phyloP scores from a whole-genome alignment of 2,888 invertebrate genomes.

The Calameuta idolon region DNA sequence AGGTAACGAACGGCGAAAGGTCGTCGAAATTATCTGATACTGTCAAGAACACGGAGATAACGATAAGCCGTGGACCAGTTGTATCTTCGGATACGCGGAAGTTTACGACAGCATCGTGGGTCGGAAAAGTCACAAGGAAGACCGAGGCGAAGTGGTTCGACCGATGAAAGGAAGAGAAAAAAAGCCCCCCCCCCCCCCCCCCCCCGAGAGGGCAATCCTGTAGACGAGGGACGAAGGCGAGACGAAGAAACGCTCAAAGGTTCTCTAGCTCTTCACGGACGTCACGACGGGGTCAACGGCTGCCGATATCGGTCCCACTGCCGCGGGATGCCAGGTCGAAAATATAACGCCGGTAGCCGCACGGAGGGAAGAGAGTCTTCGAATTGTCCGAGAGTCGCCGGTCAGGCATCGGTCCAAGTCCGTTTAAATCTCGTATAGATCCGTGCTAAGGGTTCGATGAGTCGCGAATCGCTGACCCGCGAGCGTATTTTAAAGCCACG shows the following conservation, averaged over 20 bases:
- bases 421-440: slow-evolving; percentile 9
- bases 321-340: slow-evolving; percentile 54
- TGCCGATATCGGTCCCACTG: slow-evolving; percentile 35
- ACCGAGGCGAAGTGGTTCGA: not conserved
- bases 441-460: slow-evolving; percentile 8
- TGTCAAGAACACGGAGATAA: not conserved
- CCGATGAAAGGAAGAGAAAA: not conserved
- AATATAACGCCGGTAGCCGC: slow-evolving; percentile 49
- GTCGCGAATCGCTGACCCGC: slow-evolving; percentile 8
- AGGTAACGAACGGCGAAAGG: not conserved
- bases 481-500: slow-evolving; percentile 2
- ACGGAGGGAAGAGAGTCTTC: slow-evolving; percentile 53
- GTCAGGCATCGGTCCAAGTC: slow-evolving; percentile 61
- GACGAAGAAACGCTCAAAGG: not conserved
- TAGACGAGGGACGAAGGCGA: not conserved
- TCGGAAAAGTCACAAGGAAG: not conserved
- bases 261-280: not conserved
- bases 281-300: slow-evolving; percentile 36
- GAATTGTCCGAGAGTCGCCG: slow-evolving; percentile 62
- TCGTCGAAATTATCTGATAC: not conserved
- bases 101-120: not conserved
- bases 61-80: not conserved
- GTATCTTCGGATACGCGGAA: not conserved
- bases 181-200: not conserved
- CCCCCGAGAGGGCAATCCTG: not conserved